Evolutionary conservation across 2,113 vertebrate genomes (phyloP).

Genomic region (Ariopsis seemanni): DNA sequence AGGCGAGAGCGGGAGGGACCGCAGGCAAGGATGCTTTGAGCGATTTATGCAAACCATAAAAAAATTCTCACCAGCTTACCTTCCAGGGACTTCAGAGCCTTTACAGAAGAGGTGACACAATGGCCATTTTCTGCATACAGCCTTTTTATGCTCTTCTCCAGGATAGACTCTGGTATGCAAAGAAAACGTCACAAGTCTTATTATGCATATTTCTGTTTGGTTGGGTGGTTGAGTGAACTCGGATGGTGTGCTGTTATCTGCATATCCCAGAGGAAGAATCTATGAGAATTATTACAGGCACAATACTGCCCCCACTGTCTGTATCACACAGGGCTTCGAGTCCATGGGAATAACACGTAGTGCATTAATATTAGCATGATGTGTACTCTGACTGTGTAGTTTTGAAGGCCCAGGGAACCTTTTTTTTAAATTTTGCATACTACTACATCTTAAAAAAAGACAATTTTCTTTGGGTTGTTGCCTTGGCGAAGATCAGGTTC

Average conservation of each 20-base stretch:
- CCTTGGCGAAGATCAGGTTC: slow-evolving; percentile 42
- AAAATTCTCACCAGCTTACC: slow-evolving; percentile 36
- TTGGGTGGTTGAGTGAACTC: slow-evolving; percentile 33
- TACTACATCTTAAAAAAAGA: slow-evolving; percentile 40
- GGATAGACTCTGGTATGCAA: slow-evolving; percentile 6
- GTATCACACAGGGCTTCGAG: slow-evolving; percentile 26
- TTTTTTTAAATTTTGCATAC: background rate
- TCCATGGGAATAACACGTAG: slow-evolving; percentile 1
- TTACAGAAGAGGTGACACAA: slow-evolving; percentile 23
- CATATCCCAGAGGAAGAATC: slow-evolving; percentile 50
- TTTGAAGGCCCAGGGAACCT: background rate
- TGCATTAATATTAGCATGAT: slow-evolving; percentile 11
- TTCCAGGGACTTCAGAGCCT: slow-evolving; percentile 30
- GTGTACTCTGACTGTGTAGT: background rate
- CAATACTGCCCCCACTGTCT: slow-evolving; percentile 38
- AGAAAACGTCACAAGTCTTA: slow-evolving; percentile 39
- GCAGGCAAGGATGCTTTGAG: slow-evolving; percentile 36
- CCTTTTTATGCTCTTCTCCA: slow-evolving; percentile 2
- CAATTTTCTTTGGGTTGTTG: slow-evolving; percentile 38
- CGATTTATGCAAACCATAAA: slow-evolving; percentile 33
- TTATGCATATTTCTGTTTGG: slow-evolving; percentile 47
- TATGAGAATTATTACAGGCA: slow-evolving; percentile 38
- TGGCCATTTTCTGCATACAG: slow-evolving; percentile 16
- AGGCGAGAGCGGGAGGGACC: slow-evolving; percentile 13
- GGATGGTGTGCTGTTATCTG: slow-evolving; percentile 33